Evolutionary conservation across 2,113 vertebrate genomes (phyloP), one percentile per base, ranked within the genome.

Genomic region (Sapayoa aenigma): DNA sequence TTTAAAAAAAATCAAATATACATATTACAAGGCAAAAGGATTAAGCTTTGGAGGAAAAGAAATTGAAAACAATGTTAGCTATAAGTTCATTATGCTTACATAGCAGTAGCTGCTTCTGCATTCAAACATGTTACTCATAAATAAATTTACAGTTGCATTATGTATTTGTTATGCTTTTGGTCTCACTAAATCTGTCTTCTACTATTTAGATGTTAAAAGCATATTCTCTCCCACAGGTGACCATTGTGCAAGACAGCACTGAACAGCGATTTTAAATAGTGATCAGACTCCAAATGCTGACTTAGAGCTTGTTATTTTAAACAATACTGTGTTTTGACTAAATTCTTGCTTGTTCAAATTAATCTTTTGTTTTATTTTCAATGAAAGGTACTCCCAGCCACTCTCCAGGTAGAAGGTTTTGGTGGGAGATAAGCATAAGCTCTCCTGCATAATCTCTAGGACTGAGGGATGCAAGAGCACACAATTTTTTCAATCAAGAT

Each of bases 41-140:
- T 85, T 94, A 95, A 92, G 85, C 85, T 96, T 93, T 93, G 95
- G 84, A 96, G 72, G 66, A 84, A 93, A 97, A 87, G 31, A 95
- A 93, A 93, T 2, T 28, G 69, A 84, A 94, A 96, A 91, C 65
- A 84, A 91, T 3, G 6, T 84, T 95, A 95, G 90, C 77, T 88
- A 14, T 84, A 89, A 58, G 30, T 69, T 94, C 66, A 42, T 86
- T 92, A 84, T 0, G 25, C 73, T 95, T 95, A 92, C 56, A 25
- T 22, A 89, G 89, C 76, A 92, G 94, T 73, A 93, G 93, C 85
- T 82, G 92, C 73, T 95, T 90, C 85, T 72, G 93, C 93, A 89
- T 89, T 89, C 80, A 90, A 92, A 92, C 0, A 0, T 39, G 79
- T 90, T 72, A 90, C n/a, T 84, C 0, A 4, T 72, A 91, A 94